Evolutionary conservation across 2,113 vertebrate genomes (phyloP).

Genomic region (Austrofundulus limnaeus): DNA sequence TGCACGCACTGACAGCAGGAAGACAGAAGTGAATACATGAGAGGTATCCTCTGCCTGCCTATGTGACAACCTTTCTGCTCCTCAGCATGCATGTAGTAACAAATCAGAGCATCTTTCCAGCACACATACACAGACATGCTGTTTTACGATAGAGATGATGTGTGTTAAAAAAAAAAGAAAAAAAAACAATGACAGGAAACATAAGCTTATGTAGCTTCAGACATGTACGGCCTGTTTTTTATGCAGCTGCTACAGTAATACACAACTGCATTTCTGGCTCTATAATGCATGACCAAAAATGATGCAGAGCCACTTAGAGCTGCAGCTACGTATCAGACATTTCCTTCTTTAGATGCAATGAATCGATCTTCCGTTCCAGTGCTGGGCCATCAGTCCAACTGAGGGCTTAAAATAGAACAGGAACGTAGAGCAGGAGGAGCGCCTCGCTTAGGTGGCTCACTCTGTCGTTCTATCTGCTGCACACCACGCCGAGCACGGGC

Average conservation of each 20-base stretch:
- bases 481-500: conserved; percentile 31
- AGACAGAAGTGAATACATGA: too few species aligned
- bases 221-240: conserved; percentile 40
- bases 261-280: conserved; percentile 41
- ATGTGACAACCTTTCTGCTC: too few species aligned
- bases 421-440: conserved; percentile 60
- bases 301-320: conserved; percentile 67
- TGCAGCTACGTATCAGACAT: conserved; percentile 58
- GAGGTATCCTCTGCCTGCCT: too few species aligned
- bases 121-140: conserved; percentile 6
- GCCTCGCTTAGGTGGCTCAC: conserved; percentile 62
- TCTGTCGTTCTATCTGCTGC: conserved; percentile 45
- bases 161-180: too few species aligned
- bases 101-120: conserved; percentile 48
- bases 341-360: conserved; percentile 78
- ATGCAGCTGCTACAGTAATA: conserved; percentile 28
- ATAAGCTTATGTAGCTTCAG: conserved; percentile 33
- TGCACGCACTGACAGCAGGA: too few species aligned
- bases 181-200: conserved; percentile 40
- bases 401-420: conserved; percentile 76
- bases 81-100: too few species aligned
- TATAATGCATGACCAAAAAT: conserved; percentile 50
- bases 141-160: conserved; percentile 10
- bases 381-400: conserved; percentile 65
- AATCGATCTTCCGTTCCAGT: conserved; percentile 70